Percentiles rank a stretch among this genome's conserved stretches.
Conservation (phyloP, 2,113 vertebrate species). For the Sciurus niger region DNA sequence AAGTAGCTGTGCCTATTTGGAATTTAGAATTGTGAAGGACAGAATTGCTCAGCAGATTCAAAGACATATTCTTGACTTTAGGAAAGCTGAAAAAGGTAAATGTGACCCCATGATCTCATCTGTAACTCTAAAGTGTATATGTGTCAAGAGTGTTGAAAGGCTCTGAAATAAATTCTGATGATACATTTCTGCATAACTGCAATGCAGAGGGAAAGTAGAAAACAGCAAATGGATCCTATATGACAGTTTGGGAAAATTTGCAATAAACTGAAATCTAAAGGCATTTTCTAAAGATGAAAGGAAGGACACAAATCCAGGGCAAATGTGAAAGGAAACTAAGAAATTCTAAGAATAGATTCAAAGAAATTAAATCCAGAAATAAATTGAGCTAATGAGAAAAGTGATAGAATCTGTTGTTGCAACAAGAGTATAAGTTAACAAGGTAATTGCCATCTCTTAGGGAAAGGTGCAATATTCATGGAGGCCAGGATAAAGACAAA, state of each 20-base stretch:
- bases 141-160: constrained; percentile 8
- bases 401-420: background rate
- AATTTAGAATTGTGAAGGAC: constrained; percentile 61
- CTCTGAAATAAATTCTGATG: constrained; percentile 54
- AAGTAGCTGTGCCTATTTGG: constrained; percentile 37
- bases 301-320: background rate
- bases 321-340: background rate
- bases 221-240: background rate
- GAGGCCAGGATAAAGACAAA: background rate
- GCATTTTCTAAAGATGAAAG: background rate
- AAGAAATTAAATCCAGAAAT: constrained; percentile 34
- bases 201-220: background rate
- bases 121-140: constrained; percentile 40
- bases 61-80: constrained; percentile 53
- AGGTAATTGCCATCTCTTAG: background rate
- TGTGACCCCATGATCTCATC: constrained; percentile 52
- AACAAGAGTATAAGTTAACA: background rate
- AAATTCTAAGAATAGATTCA: constrained; percentile 36
- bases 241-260: background rate
- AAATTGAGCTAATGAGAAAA: constrained; percentile 42
- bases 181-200: constrained; percentile 38
- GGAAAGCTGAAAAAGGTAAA: constrained; percentile 60
- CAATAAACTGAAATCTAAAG: background rate
- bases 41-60: constrained; percentile 63
- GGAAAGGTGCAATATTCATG: background rate